Evolutionary conservation across 2,797 vertebrate species (phyloP), one percentile per base, ranked within the genome.

Genomic region (Muraenolepis orangiensis): DNA sequence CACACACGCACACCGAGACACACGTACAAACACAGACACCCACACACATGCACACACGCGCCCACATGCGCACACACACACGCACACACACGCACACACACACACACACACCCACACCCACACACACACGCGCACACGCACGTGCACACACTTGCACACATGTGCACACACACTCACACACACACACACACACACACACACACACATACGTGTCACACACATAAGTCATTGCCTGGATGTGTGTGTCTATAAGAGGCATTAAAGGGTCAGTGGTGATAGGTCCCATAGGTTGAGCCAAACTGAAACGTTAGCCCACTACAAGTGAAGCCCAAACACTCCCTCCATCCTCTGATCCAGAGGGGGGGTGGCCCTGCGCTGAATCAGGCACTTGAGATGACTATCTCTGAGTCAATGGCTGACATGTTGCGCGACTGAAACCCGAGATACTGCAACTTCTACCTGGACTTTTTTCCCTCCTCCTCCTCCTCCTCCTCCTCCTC

Each of bases 231-330:
- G 42, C 51, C 51, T 57, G 51, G 8, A 23, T 57, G 51, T 23
- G 51, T 57, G 51, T n/a, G 51, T 57, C 51, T 20, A 74, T 34
- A 46, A 70, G 76, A 70, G 76, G 66, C 36, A 75, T 83, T 81
- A 81, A 81, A 79, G 87, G 84, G 87, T 87, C 88, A 92, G 81
- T 87, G 89, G 83, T 87, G 91, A 91, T 81, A 85, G 88, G 78
- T 76, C 72, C 74, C 85, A 76, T n/a, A n/a, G n/a, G 78, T 82
- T 87, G 86, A 92, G 88, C 87, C 88, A 90, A 91, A 83, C 89
- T 90, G 90, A 93, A 91, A 92, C 81, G 82, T 87, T 89, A 90
- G 83, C 86, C 88, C 68, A 4, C 81, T 79, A 72, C 84, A 78
- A 82, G 84, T 46, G 83, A 70, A 84, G 81, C 85, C 79, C 38